Evolutionary conservation across 2,888 invertebrate species (phyloP).

Genomic region (Hyles lineata): DNA sequence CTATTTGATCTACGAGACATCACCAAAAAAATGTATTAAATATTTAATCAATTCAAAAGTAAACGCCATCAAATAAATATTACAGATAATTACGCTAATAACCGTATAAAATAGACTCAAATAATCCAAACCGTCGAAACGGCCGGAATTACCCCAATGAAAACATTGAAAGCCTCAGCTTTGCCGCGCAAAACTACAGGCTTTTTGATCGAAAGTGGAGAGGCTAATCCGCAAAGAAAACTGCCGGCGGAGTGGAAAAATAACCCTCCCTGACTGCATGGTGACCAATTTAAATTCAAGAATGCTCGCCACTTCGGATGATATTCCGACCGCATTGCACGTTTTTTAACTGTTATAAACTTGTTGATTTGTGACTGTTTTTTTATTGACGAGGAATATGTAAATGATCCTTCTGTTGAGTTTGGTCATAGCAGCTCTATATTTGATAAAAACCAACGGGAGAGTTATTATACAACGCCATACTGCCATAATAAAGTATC

Average conservation of each 20-base stretch:
- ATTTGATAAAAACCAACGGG: too few relatives aligned
- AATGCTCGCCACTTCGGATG: slow-evolving; percentile 40
- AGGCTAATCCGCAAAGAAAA: slow-evolving; percentile 52
- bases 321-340: slow-evolving; percentile 43
- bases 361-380: too few relatives aligned
- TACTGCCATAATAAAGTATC: too few relatives aligned
- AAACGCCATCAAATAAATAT: background rate
- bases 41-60: too few relatives aligned
- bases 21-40: too few relatives aligned
- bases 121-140: background rate
- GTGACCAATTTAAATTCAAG: slow-evolving; percentile 54
- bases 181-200: slow-evolving; percentile 28
- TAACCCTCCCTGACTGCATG: slow-evolving; percentile 42
- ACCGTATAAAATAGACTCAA: background rate
- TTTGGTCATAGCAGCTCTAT: too few relatives aligned
- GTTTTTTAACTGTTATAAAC: slow-evolving; percentile 13
- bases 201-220: slow-evolving; percentile 42
- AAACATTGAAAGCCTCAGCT: slow-evolving; percentile 27
- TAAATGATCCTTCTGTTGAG: too few relatives aligned
- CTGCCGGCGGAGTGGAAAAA: slow-evolving; percentile 47
- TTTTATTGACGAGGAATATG: too few relatives aligned
- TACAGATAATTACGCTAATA: background rate
- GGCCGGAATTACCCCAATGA: slow-evolving; percentile 17
- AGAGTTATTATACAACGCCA: too few relatives aligned
- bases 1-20: too few relatives aligned